Percentiles rank a stretch among this genome's conserved stretches.
Evolutionary conservation across 2,888 invertebrate genomes (phyloP).

Genomic region (Craniophora ligustri): DNA sequence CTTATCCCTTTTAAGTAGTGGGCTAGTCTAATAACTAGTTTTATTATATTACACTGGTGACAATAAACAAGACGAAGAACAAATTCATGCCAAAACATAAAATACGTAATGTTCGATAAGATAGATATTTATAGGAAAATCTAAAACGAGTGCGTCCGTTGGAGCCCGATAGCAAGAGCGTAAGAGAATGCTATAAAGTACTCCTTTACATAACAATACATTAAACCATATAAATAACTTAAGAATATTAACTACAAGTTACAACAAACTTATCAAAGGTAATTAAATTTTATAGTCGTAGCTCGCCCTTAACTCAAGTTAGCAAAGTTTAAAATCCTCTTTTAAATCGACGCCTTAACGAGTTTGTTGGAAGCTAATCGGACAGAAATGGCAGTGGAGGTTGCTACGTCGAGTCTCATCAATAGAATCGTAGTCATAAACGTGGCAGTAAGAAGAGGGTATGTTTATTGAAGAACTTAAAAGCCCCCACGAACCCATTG

Average conservation of each 20-base stretch:
- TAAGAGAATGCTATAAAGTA: background rate
- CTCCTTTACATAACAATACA: too few species aligned
- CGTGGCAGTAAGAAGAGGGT: background rate
- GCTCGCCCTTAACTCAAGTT: slow-evolving; percentile 19
- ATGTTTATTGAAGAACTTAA: slow-evolving; percentile 4
- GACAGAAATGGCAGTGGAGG: slow-evolving; percentile 15
- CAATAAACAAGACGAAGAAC: too few species aligned
- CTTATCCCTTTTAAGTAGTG: too few species aligned
- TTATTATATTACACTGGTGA: too few species aligned
- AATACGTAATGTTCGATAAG: too few species aligned
- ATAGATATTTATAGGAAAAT: too few species aligned
- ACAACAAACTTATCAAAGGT: slow-evolving; percentile 4
- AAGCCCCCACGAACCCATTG: background rate
- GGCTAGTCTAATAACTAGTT: too few species aligned
- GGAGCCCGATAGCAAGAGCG: too few species aligned
- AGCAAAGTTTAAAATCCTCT: slow-evolving; percentile 29
- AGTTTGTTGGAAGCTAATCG: slow-evolving; percentile 29
- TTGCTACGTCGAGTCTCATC: slow-evolving; percentile 14
- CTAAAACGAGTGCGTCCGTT: too few species aligned
- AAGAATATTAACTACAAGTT: background rate
- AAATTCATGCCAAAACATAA: too few species aligned
- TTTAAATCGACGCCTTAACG: slow-evolving; percentile 20
- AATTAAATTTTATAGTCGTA: slow-evolving; percentile 29
- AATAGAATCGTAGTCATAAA: slow-evolving; percentile 9
- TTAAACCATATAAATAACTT: too few species aligned